Conservation (phyloP, 2,888 invertebrate genomes). For the Drosophila meridiana region DNA sequence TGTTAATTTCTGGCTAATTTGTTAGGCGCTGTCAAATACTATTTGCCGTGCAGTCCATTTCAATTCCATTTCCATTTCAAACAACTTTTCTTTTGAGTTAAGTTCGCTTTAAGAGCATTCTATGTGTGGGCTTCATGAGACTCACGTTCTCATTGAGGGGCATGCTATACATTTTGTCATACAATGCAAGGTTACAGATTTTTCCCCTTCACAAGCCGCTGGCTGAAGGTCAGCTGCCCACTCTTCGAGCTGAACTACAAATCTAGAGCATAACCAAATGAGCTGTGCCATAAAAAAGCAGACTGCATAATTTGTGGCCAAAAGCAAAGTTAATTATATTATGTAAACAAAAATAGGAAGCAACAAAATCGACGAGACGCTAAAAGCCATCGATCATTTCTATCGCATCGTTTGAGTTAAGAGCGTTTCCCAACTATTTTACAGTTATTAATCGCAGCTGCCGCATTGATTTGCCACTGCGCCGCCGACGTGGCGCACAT, state of each 20-base stretch:
- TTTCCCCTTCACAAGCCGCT: slow-evolving; percentile 34
- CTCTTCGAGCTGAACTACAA: slow-evolving; percentile 13
- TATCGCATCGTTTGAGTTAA: slow-evolving; percentile 26
- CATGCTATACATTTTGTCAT: slow-evolving; percentile 34
- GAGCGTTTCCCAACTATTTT: slow-evolving; percentile 56
- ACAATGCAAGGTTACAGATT: slow-evolving; percentile 66
- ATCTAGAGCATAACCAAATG: slow-evolving; percentile 47
- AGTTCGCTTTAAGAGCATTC: neutral
- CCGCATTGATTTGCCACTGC: slow-evolving; percentile 64
- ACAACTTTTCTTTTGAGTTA: neutral
- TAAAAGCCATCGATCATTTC: slow-evolving; percentile 50
- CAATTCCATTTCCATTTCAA: neutral
- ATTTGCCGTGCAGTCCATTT: slow-evolving; percentile 8
- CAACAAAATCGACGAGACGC: slow-evolving; percentile 5
- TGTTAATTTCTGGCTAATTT: slow-evolving; percentile 43
- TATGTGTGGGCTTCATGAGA: slow-evolving; percentile 8
- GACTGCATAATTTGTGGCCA: slow-evolving; percentile 49
- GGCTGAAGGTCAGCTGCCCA: slow-evolving; percentile 42
- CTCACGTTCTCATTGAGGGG: slow-evolving; percentile 23
- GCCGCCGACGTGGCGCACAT: slow-evolving; percentile 70
- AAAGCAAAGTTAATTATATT: slow-evolving; percentile 49
- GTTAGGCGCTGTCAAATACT: slow-evolving; percentile 12
- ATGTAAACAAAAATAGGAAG: slow-evolving; percentile 31
- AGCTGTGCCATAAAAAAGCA: slow-evolving; percentile 54
- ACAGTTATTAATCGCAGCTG: slow-evolving; percentile 77